Evolutionary conservation across 2,797 vertebrate genomes (phyloP).

Genomic region (Salmo trutta): DNA sequence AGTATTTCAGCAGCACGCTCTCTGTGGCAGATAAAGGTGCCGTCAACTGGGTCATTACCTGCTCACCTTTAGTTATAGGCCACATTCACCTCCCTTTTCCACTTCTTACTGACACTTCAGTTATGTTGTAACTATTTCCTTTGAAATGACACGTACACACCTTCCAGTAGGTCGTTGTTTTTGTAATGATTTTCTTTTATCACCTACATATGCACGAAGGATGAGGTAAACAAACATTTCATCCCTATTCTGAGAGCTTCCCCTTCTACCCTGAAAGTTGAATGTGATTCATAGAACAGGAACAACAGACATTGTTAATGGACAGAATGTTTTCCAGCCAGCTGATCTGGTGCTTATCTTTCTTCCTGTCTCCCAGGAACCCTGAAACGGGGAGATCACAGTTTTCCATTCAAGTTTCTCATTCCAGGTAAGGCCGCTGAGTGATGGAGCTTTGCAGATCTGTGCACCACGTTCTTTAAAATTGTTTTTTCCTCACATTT

Average conservation of each 20-base stretch:
- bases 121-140: background rate
- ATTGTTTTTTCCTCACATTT: slow-evolving; percentile 23
- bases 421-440: slow-evolving; percentile 83
- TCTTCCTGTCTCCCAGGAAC: slow-evolving; percentile 78
- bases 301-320: slow-evolving; percentile 45
- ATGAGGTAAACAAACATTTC: background rate
- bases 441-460: slow-evolving; percentile 13
- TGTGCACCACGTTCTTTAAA: slow-evolving; percentile 29
- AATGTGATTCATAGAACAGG: background rate
- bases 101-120: background rate
- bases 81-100: background rate
- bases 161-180: background rate
- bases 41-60: slow-evolving; percentile 1
- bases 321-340: slow-evolving; percentile 7
- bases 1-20: slow-evolving; percentile 89
- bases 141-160: background rate
- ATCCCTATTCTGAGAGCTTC: background rate
- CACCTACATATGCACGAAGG: background rate
- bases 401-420: slow-evolving; percentile 93
- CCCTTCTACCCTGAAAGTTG: slow-evolving; percentile 12
- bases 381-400: slow-evolving; percentile 87
- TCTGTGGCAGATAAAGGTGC: slow-evolving; percentile 93
- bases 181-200: background rate
- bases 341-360: slow-evolving; percentile 38
- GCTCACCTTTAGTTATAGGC: background rate